phyloP scores from a whole-genome alignment of 1,140 invertebrate species.

The Scaptomyza hsui region DNA sequence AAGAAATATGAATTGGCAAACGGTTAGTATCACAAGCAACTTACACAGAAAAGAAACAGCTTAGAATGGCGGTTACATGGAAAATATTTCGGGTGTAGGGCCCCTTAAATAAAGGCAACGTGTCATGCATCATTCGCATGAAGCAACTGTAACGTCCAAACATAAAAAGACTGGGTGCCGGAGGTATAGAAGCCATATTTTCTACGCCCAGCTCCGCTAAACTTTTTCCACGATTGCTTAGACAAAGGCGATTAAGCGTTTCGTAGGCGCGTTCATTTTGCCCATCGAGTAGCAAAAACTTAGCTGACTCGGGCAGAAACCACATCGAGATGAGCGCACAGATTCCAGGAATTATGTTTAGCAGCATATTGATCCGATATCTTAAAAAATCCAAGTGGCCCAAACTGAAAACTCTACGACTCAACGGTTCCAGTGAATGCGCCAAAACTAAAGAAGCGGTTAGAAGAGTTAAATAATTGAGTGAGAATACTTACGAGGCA shows the following conservation, averaged over 20 bases:
- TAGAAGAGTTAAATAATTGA: neutral
- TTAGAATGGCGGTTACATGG: neutral
- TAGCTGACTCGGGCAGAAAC: conserved; percentile 11
- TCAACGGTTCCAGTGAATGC: neutral
- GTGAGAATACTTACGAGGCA: conserved; percentile 6
- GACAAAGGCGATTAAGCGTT: conserved; percentile 6
- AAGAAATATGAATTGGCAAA: neutral
- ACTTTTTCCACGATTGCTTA: neutral
- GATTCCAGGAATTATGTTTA: conserved; percentile 4
- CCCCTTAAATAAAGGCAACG: conserved; percentile 1
- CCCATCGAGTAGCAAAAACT: conserved; percentile 9
- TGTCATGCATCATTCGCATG: neutral
- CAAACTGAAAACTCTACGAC: neutral
- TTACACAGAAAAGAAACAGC: conserved; percentile 17
- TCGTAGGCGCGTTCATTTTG: conserved; percentile 1
- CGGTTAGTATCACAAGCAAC: neutral
- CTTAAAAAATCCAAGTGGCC: neutral
- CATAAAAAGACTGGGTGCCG: neutral
- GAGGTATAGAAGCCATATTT: neutral
- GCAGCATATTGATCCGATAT: conserved; percentile 9
- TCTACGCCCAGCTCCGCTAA: conserved; percentile 4
- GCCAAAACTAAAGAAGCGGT: neutral
- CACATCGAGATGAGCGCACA: neutral
- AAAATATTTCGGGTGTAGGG: neutral
- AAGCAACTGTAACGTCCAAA: neutral